These are phyloP conservation scores for Hiodon tergisus DNA, from an alignment of 2,113 vertebrate species.

Conservation along the genomic window DNA sequence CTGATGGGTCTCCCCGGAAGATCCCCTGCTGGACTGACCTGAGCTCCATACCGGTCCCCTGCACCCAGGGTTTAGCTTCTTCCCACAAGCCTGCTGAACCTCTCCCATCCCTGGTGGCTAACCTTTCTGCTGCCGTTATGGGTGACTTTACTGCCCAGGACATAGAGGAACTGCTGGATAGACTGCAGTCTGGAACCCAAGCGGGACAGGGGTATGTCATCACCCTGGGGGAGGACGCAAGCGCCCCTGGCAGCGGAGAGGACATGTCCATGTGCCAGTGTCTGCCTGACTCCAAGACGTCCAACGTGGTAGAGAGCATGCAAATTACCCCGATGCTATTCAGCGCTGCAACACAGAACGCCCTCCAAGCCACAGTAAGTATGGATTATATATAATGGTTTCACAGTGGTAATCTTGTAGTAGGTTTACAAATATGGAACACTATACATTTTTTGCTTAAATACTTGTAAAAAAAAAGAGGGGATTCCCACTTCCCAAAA, in stretches of 20 bases:
- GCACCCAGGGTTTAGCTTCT: slow-evolving; percentile 54
- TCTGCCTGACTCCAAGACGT: slow-evolving; percentile 45
- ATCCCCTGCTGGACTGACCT: slow-evolving; percentile 45
- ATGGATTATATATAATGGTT: too few species aligned
- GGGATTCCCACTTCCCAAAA: too few species aligned
- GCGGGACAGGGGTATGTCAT: background rate
- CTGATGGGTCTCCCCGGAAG: slow-evolving; percentile 42
- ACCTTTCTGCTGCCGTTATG: slow-evolving; percentile 49
- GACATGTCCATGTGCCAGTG: slow-evolving; percentile 62
- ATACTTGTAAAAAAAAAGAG: too few species aligned
- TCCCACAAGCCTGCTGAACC: slow-evolving; percentile 36
- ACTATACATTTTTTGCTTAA: too few species aligned
- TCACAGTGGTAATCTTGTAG: too few species aligned
- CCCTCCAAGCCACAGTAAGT: slow-evolving; percentile 22
- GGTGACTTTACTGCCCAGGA: slow-evolving; percentile 51
- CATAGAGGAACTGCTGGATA: slow-evolving; percentile 64
- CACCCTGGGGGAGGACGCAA: background rate
- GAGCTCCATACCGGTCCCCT: slow-evolving; percentile 28
- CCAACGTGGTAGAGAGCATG: background rate
- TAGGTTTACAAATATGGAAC: too few species aligned
- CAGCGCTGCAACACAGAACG: slow-evolving; percentile 27
- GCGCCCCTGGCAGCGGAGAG: slow-evolving; percentile 49
- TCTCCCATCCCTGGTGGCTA: slow-evolving; percentile 42
- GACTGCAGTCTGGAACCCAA: slow-evolving; percentile 49
- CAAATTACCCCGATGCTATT: slow-evolving; percentile 43